These are phyloP conservation scores for Tipula unca DNA, from an alignment of 2,888 invertebrate genomes.

Conservation along the genomic window DNA sequence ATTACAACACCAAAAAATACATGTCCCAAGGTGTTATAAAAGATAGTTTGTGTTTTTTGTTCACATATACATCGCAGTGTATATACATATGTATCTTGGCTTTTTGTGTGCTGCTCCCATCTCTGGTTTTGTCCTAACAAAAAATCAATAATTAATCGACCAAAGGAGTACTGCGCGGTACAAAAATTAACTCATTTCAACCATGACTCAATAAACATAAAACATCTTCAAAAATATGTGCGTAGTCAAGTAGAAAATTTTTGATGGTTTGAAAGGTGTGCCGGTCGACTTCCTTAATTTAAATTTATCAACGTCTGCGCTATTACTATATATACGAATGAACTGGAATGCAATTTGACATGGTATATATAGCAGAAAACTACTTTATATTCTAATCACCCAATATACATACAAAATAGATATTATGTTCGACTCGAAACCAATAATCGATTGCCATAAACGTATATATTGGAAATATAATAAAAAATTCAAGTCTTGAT, in stretches of 20 bases:
- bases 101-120: too few relatives aligned
- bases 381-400: neutral
- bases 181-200: neutral
- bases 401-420: neutral
- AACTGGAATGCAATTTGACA: neutral
- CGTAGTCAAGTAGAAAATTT: neutral
- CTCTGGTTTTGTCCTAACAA: too few relatives aligned
- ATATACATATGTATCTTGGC: neutral
- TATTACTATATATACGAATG: too few relatives aligned
- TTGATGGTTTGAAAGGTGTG: neutral
- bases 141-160: constrained; percentile 9
- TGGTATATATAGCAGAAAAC: neutral
- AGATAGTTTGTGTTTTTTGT: too few relatives aligned
- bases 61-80: neutral
- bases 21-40: neutral
- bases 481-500: neutral
- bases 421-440: neutral
- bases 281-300: neutral
- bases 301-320: neutral
- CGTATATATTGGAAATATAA: neutral
- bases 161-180: neutral
- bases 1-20: neutral
- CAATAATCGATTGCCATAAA: neutral
- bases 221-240: neutral
- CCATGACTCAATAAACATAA: neutral